These are phyloP conservation scores for Leucoraja erinaceus DNA, from an alignment of 2,113 vertebrate genomes.

Conservation along the genomic window DNA sequence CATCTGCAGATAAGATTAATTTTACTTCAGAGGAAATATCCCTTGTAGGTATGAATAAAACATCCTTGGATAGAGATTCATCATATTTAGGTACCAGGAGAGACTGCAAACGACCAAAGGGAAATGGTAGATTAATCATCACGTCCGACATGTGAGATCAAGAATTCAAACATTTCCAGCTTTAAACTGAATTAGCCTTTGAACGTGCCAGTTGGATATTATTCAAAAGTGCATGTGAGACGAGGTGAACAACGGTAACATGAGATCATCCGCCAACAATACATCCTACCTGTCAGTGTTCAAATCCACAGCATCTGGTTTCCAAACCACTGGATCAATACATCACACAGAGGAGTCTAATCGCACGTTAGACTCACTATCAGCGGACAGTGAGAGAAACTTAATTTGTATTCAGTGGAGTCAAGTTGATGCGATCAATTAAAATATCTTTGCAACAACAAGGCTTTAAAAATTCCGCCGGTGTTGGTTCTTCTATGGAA, in stretches of 20 bases:
- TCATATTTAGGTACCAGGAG: background rate
- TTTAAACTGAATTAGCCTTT: background rate
- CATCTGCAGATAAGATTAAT: background rate
- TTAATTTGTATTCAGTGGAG: background rate
- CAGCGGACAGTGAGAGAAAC: background rate
- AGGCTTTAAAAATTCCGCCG: background rate
- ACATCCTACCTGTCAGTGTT: background rate
- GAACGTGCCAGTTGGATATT: background rate
- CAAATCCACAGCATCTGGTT: background rate
- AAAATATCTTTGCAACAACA: background rate
- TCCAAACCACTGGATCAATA: background rate
- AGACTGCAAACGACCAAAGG: background rate
- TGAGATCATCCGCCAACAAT: background rate
- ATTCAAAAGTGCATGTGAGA: background rate
- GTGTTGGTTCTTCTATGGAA: background rate
- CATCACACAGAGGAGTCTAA: background rate
- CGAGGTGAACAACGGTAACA: background rate
- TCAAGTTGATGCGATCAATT: background rate
- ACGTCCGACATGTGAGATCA: background rate
- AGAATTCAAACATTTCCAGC: background rate
- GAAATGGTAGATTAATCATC: background rate
- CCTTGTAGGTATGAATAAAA: background rate
- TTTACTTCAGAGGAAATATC: background rate
- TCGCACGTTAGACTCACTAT: background rate
- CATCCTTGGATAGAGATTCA: background rate